Conservation (phyloP, 1,140 invertebrate genomes). For the Andrena cerasifolii region DNA sequence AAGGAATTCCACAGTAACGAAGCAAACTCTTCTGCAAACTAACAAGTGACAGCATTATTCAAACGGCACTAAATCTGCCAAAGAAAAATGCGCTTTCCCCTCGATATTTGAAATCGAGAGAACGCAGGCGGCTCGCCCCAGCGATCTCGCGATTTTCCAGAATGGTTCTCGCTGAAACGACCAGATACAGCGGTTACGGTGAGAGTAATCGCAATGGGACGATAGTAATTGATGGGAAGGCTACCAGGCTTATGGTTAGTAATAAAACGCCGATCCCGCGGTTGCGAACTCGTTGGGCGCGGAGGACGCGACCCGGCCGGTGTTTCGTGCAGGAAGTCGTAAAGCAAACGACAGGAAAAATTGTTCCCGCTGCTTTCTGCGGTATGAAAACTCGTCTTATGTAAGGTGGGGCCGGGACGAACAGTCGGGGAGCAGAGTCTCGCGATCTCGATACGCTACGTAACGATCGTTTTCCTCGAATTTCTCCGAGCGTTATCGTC, state of each 20-base stretch:
- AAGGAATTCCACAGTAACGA: no score
- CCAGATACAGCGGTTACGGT: not conserved
- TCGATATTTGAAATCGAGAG: not conserved
- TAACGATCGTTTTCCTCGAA: slow-evolving; percentile 32
- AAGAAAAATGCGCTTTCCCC: slow-evolving; percentile 1
- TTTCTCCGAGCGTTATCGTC: slow-evolving; percentile 45
- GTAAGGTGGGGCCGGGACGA: not conserved
- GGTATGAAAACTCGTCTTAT: slow-evolving; percentile 6
- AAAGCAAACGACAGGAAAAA: not conserved
- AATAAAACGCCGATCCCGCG: not conserved
- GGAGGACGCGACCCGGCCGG: not conserved
- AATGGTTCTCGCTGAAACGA: not conserved
- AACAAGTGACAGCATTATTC: not conserved
- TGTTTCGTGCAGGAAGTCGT: slow-evolving; percentile 9
- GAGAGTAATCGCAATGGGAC: not conserved
- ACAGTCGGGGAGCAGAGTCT: not conserved
- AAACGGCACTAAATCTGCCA: not conserved
- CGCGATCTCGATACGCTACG: slow-evolving; percentile 4
- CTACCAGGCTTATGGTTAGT: not conserved
- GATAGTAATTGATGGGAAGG: slow-evolving; percentile 17
- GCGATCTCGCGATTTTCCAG: not conserved
- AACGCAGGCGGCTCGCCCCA: not conserved
- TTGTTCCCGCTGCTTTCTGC: not conserved
- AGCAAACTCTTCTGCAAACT: not conserved
- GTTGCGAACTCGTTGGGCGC: not conserved